phyloP scores from a whole-genome alignment of 23 tunicate species.

The Halocynthia roretzi region DNA sequence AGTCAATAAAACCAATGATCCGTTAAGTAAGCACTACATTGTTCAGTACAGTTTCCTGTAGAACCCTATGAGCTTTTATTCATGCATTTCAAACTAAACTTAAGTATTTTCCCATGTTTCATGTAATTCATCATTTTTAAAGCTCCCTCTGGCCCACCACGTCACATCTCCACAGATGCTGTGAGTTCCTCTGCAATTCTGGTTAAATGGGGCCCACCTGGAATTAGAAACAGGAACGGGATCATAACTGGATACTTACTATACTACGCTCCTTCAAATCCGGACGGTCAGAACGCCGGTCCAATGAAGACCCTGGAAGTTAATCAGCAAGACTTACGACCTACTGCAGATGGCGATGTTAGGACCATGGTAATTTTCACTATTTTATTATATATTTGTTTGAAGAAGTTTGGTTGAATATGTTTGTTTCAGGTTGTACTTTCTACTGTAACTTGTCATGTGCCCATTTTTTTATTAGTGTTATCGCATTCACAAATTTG shows the following conservation, averaged over 20 bases:
- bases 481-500: conserved; percentile 2
- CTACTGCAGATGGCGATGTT: not conserved
- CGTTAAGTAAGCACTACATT: no score
- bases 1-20: no score
- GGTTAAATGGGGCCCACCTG: conserved; percentile 55
- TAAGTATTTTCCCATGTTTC: no score
- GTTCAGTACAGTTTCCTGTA: no score
- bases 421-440: not conserved
- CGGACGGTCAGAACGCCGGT: conserved; percentile 20
- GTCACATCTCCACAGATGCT: conserved; percentile 29
- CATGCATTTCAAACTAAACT: no score
- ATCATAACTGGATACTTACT: conserved; percentile 57
- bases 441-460: not conserved
- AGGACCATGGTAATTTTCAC: conserved; percentile 14
- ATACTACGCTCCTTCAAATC: conserved; percentile 40
- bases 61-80: no score
- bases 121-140: not conserved
- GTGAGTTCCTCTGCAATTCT: conserved; percentile 49
- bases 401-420: not conserved
- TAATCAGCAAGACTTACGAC: conserved; percentile 11
- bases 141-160: conserved; percentile 72
- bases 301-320: conserved; percentile 21
- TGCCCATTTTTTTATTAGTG: not conserved
- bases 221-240: conserved; percentile 40
- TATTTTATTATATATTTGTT: not conserved